Conservation (phyloP, 2,888 invertebrate genomes). For the Furcula furcula region DNA sequence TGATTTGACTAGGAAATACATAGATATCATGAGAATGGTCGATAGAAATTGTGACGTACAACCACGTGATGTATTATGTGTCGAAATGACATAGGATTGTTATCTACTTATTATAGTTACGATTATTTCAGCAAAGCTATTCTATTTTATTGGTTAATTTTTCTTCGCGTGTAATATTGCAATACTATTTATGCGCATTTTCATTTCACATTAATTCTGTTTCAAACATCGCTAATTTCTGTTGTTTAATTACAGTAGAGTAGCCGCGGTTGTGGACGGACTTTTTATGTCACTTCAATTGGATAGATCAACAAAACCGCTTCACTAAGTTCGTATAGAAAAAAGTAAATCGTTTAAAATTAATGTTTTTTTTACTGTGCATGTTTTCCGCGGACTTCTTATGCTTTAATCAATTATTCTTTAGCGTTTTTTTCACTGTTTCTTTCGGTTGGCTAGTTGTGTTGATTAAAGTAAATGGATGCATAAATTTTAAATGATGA, state of each 20-base stretch:
- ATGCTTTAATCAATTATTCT: constrained; percentile 6
- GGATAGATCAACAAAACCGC: constrained; percentile 10
- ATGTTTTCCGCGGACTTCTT: constrained; percentile 16
- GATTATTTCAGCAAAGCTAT: no score
- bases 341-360: constrained; percentile 9
- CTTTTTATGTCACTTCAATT: constrained; percentile 29
- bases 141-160: background rate
- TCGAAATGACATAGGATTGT: no score
- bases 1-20: no score
- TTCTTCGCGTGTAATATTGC: constrained; percentile 33
- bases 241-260: constrained; percentile 33
- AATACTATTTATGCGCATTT: constrained; percentile 17
- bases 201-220: constrained; percentile 29
- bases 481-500: background rate
- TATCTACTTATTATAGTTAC: no score
- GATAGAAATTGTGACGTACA: no score
- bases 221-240: constrained; percentile 28
- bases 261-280: no score
- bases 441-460: background rate
- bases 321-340: constrained; percentile 1
- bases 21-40: no score
- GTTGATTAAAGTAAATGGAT: constrained; percentile 2
- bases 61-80: no score
- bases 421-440: constrained; percentile 3
- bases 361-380: background rate